These are phyloP conservation scores for Lanistes nyassanus DNA, from an alignment of 1,140 invertebrate genomes.

Conservation along the genomic window DNA sequence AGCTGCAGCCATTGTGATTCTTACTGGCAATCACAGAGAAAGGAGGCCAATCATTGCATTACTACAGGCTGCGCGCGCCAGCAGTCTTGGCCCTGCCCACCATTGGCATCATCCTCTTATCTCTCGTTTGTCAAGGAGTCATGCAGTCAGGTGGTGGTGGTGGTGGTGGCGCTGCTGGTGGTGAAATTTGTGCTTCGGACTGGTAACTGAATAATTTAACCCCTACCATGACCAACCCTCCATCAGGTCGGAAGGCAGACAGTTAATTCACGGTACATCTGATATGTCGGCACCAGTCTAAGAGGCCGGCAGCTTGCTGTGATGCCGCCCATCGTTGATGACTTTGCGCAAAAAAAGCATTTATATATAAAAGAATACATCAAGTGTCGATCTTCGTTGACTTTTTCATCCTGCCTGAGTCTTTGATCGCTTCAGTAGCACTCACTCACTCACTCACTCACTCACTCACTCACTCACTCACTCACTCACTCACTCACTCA, in stretches of 20 bases:
- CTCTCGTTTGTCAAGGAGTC: no score
- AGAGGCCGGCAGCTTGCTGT: not conserved
- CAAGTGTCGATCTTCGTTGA: not conserved
- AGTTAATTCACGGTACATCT: not conserved
- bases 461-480: not conserved
- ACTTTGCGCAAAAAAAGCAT: not conserved
- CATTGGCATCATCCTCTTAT: no score
- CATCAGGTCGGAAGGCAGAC: not conserved
- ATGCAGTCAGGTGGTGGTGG: no score
- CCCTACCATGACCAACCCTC: not conserved
- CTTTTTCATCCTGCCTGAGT: no score
- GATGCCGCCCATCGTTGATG: not conserved
- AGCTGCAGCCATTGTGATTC: no score
- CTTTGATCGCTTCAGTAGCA: not conserved
- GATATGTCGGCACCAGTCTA: not conserved
- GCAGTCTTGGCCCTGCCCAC: no score
- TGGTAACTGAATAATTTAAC: no score
- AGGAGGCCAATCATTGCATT: no score
- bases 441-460: not conserved
- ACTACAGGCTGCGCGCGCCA: no score
- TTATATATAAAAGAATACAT: not conserved
- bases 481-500: not conserved
- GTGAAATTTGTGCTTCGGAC: not conserved
- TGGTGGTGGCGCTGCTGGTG: not conserved
- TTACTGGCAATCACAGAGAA: no score